These are phyloP conservation scores for Chelon labrosus DNA, from an alignment of 2,797 vertebrate genomes.

Conservation along the genomic window DNA sequence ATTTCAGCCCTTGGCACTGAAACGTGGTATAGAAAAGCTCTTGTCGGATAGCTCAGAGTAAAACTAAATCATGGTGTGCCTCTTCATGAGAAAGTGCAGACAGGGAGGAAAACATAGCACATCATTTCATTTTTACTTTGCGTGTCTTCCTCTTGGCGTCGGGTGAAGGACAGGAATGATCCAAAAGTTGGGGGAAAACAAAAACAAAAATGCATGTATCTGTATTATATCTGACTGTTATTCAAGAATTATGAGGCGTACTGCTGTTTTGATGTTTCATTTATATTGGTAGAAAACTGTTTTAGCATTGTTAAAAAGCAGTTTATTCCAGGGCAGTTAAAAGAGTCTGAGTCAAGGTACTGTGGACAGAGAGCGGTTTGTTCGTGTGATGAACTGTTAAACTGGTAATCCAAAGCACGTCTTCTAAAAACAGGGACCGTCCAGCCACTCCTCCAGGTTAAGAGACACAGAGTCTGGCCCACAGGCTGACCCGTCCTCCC, in stretches of 20 bases:
- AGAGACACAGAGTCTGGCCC: constrained; percentile 63
- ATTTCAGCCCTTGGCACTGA: constrained; percentile 49
- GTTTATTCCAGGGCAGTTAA: constrained; percentile 27
- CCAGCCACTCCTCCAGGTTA: constrained; percentile 53
- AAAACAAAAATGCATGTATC: constrained; percentile 14
- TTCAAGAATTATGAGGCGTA: neutral
- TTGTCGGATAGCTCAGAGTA: constrained; percentile 41
- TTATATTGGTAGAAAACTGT: too few species aligned
- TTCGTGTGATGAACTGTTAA: constrained; percentile 60
- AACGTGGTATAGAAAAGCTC: constrained; percentile 21
- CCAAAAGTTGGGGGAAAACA: constrained; percentile 4
- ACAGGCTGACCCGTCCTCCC: constrained; percentile 60
- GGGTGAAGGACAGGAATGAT: constrained; percentile 32
- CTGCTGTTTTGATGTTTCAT: neutral
- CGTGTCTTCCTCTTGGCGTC: constrained; percentile 59
- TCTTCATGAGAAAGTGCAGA: constrained; percentile 55
- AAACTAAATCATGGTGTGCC: constrained; percentile 65
- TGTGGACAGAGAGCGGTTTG: constrained; percentile 44
- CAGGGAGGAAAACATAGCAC: constrained; percentile 52
- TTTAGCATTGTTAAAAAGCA: neutral
- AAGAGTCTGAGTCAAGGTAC: constrained; percentile 35
- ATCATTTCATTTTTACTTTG: constrained; percentile 47
- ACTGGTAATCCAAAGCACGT: constrained; percentile 41
- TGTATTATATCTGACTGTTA: constrained; percentile 18
- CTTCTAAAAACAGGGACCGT: constrained; percentile 45